These are phyloP conservation scores for Drosophila kuntzei DNA, from an alignment of 2,888 invertebrate species.

Conservation along the genomic window DNA sequence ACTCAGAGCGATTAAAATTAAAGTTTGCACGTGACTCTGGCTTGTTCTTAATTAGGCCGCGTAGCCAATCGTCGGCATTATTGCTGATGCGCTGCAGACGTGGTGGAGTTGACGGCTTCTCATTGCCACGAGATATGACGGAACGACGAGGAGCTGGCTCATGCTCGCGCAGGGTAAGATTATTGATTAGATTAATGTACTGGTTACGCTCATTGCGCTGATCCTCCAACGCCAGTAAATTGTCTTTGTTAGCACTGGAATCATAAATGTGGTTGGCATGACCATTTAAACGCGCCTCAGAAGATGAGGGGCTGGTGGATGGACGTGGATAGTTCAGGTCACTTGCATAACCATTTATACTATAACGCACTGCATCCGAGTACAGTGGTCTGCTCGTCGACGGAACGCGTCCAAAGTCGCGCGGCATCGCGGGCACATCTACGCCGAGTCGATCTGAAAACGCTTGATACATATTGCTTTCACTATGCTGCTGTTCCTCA, in stretches of 20 bases:
- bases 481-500: slow-evolving; percentile 67
- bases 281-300: slow-evolving; percentile 42
- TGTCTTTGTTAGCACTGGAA: slow-evolving; percentile 16
- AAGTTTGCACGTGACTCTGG: not conserved
- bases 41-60: slow-evolving; percentile 14
- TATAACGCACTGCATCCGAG: slow-evolving; percentile 63
- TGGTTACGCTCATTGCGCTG: slow-evolving; percentile 58
- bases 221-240: slow-evolving; percentile 37
- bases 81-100: slow-evolving; percentile 19
- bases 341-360: slow-evolving; percentile 50
- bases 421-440: not conserved
- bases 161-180: slow-evolving; percentile 46
- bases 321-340: slow-evolving; percentile 36
- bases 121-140: slow-evolving; percentile 2
- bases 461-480: slow-evolving; percentile 42
- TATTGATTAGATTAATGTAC: slow-evolving; percentile 63
- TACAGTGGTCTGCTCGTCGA: slow-evolving; percentile 37
- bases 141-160: slow-evolving; percentile 5
- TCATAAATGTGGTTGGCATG: slow-evolving; percentile 20
- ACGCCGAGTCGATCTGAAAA: slow-evolving; percentile 44
- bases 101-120: slow-evolving; percentile 26
- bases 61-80: slow-evolving; percentile 28
- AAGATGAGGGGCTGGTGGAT: slow-evolving; percentile 40
- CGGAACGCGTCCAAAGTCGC: slow-evolving; percentile 8
- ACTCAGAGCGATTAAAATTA: slow-evolving; percentile 27